Evolutionary conservation across 2,797 vertebrate species (phyloP), one percentile per base, ranked within the genome.

Genomic region (Acanthurus leucopareius): DNA sequence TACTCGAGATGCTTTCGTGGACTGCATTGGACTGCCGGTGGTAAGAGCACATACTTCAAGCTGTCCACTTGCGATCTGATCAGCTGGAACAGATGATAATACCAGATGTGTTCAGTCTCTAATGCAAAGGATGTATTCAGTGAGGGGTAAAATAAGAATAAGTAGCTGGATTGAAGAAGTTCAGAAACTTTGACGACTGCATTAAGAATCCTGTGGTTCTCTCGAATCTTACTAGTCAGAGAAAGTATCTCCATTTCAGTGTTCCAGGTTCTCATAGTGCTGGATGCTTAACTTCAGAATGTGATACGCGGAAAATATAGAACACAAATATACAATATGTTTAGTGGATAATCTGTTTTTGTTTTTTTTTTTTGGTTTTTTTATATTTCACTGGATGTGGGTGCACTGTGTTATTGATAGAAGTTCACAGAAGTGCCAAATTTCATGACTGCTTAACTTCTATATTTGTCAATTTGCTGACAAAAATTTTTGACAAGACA

Each of bases 401-500:
- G 69, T 59, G 54, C 5, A 51, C 16, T 42, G 59, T 28, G 60
- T 67, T 70, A 7, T 67, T 25, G 44, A 67, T 69, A 62, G 69
- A 82, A 83, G 47, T 45, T 73, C 28, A 72, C 73, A 75, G 53
- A 80, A 79, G 86, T 79, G 84, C 84, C 86, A 88, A 82, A 74
- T 70, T 42, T 74, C 56, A 59, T 22, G 63, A 71, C 62, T 77
- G 64, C 71, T 70, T 19, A 76, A 76, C 28, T 49, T 51, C 45
- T 64, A 10, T 28, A n/a, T 73, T 74, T 35, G 17, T 78, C 63
- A 65, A 40, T 59, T 72, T 48, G 38, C 48, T 70, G 40, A 13
- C 2, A 3, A 57, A 58, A 35, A 42, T 52, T 73, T 51, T 38
- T 73, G 0, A 20, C 10, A 38, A 52, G 28, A 3, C 5, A 5